Conservation (phyloP, 1,140 invertebrate species). For the Zeugodacus cucurbitae region DNA sequence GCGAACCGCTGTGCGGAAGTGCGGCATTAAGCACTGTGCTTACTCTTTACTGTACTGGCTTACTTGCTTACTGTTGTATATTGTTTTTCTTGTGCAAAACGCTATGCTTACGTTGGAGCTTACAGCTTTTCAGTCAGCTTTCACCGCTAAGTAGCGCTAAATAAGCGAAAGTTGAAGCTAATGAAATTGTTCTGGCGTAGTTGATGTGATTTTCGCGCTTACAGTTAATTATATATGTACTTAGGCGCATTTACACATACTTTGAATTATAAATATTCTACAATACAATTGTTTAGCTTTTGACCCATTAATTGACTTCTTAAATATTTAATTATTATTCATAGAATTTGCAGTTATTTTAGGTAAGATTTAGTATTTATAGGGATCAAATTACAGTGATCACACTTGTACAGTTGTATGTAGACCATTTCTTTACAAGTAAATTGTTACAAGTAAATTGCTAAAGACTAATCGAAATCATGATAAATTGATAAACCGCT, state of each 20-base stretch:
- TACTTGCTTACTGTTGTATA: not conserved
- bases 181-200: slow-evolving; percentile 37
- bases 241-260: not conserved
- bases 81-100: not conserved
- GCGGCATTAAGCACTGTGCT: not conserved
- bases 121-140: not conserved
- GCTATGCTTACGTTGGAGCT: not conserved
- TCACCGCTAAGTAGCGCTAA: slow-evolving; percentile 19
- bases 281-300: no score
- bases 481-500: no score
- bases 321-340: not conserved
- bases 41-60: no score
- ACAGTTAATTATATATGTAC: not conserved
- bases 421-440: no score
- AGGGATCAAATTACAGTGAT: no score
- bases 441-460: no score
- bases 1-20: not conserved
- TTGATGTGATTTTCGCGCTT: slow-evolving; percentile 27
- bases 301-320: not conserved
- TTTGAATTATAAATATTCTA: no score
- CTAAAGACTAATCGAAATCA: no score
- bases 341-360: not conserved
- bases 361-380: no score
- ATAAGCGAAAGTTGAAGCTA: slow-evolving; percentile 32
- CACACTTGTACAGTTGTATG: no score